These are phyloP conservation scores for Thermophis baileyi DNA, from an alignment of 2,113 vertebrate genomes.

Conservation along the genomic window DNA sequence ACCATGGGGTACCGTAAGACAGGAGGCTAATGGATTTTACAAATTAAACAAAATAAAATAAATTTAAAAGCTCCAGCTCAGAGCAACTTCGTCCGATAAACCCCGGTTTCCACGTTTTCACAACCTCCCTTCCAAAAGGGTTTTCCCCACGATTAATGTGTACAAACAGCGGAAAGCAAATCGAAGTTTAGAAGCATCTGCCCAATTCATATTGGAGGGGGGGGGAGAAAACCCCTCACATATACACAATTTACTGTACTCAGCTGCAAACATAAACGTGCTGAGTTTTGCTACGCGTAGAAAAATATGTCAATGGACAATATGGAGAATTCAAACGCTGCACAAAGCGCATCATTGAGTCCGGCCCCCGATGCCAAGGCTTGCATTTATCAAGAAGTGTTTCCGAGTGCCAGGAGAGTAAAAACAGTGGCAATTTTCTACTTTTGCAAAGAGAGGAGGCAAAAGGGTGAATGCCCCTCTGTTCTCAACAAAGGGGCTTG, in stretches of 20 bases:
- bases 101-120: not conserved
- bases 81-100: slow-evolving; percentile 1
- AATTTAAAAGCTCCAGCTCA: slow-evolving; percentile 4
- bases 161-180: slow-evolving; percentile 16
- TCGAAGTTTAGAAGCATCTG: not conserved
- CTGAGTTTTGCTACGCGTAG: not conserved
- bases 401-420: slow-evolving; percentile 11
- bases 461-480: not conserved
- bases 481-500: not conserved
- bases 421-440: slow-evolving; percentile 17
- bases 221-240: not conserved
- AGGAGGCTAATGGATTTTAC: not conserved
- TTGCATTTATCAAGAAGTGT: not conserved
- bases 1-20: not conserved
- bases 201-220: not conserved
- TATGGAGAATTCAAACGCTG: not conserved
- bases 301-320: slow-evolving; percentile 3
- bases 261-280: not conserved
- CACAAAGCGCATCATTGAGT: slow-evolving; percentile 8
- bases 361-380: not conserved
- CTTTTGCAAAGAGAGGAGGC: not conserved
- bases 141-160: slow-evolving; percentile 34
- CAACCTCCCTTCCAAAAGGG: slow-evolving; percentile 25
- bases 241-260: not conserved
- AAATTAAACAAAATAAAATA: too few relatives aligned